Evolutionary conservation across 2,888 invertebrate species (phyloP).

Genomic region (Luperina testacea): DNA sequence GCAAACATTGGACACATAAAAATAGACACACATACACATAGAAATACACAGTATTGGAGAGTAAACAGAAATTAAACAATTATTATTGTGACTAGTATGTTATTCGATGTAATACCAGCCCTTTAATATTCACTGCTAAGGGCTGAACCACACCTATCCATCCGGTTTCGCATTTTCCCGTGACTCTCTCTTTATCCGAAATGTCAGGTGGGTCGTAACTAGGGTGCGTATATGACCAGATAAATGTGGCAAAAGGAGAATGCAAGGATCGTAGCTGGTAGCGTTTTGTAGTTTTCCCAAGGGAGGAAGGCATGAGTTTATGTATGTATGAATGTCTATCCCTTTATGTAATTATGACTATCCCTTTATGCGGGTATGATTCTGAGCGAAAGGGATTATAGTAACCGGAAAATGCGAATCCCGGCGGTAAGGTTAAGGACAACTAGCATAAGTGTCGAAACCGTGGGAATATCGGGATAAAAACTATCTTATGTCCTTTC

Average conservation of each 20-base stretch:
- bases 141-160: not conserved
- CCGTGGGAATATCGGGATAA: no score
- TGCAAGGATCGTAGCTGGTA: no score
- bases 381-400: not conserved
- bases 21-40: no score
- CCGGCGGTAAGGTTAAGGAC: not conserved
- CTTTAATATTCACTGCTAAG: not conserved
- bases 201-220: no score
- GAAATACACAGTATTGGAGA: not conserved
- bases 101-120: not conserved
- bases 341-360: no score
- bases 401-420: not conserved
- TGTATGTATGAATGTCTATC: no score
- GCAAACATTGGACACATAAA: slow-evolving; percentile 30
- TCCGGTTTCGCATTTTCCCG: not conserved
- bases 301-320: no score
- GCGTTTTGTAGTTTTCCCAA: no score
- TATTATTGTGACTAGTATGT: not conserved
- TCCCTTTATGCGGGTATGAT: no score
- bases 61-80: slow-evolving; percentile 8
- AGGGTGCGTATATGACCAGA: not conserved
- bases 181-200: not conserved
- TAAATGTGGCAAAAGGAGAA: no score
- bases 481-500: no score
- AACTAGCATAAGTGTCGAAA: no score